Conservation (phyloP, 2,797 vertebrate species). For the Mus caroli region DNA sequence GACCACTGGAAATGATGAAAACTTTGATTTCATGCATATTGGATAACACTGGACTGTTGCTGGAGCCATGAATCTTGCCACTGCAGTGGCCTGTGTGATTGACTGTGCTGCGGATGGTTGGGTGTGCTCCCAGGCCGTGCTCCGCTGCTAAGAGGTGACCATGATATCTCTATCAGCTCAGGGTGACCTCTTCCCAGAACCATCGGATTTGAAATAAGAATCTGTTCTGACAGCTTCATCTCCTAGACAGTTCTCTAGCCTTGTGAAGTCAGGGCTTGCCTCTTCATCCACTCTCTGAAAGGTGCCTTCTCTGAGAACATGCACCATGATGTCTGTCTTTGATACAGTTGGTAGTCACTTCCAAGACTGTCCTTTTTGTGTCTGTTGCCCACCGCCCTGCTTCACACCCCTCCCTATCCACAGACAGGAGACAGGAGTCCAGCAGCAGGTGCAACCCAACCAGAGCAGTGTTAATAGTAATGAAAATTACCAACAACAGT, state of each 20-base stretch:
- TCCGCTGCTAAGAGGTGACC: conserved; percentile 6
- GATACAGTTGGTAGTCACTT: neutral
- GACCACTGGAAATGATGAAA: conserved; percentile 73
- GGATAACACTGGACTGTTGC: conserved; percentile 56
- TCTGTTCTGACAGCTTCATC: neutral
- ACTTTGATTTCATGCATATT: conserved; percentile 77
- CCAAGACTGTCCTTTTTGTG: neutral
- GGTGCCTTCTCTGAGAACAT: conserved; percentile 29
- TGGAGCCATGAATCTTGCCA: conserved; percentile 60
- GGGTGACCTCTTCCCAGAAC: conserved; percentile 64
- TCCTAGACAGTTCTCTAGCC: neutral
- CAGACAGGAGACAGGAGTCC: neutral
- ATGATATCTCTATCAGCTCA: conserved; percentile 49
- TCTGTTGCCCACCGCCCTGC: neutral
- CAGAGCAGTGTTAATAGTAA: neutral
- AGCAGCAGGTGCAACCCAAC: neutral
- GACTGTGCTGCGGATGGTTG: conserved; percentile 33
- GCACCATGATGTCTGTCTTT: neutral
- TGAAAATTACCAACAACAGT: neutral
- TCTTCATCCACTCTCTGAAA: conserved; percentile 39
- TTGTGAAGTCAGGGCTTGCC: conserved; percentile 9
- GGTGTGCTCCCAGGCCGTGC: neutral
- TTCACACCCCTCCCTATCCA: neutral
- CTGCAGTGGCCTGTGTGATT: neutral
- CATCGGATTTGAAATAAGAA: neutral